Evolutionary conservation across 2,888 invertebrate species (phyloP), one percentile per base, ranked within the genome.

Genomic region (Marronus borbonicus): DNA sequence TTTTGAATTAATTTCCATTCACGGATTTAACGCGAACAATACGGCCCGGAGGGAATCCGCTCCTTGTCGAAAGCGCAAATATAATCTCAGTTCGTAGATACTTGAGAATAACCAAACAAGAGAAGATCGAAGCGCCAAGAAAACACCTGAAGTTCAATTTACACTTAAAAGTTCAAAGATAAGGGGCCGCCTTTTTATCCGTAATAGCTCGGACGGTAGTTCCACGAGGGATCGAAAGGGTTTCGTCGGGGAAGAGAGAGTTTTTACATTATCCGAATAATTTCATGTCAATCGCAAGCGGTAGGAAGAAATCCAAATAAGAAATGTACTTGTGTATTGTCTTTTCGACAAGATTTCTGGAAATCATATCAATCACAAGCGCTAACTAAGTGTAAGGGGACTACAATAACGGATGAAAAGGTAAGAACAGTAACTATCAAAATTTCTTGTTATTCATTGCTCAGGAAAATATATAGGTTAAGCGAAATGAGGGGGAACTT

Each of bases 91-190:
- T 81, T 81, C 75, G 70, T 55, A 81, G 81, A 82, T 81, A 80
- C 81, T 80, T 78, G 80, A 82, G 82, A 81, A 81, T 81, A 80
- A 81, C 80, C 81, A 81, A 81, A 83, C 81, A 81, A 80, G 80
- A 78, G 75, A 80, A 80, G 81, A 78, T 81, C 77, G 79, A 80
- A 80, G 77, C 76, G 81, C 81, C 82, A 84, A 84, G 84, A 83
- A 84, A 85, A 84, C 84, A 86, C 85, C 84, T 85, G 84, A 83
- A 85, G 85, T 86, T 85, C 85, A 86, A 86, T 86, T 86, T 86
- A 83, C 85, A 85, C 85, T 85, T 85, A 85, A 85, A 85, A 84
- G 83, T 68, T 68, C 68, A 68, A 68, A 68, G 68, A 68, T 84
- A 84, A 85, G 83, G 82, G 84, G 81, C 79, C 78, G 83, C 79